phyloP scores from a whole-genome alignment of 2,888 invertebrate genomes.

The Tenodera sinensis region DNA sequence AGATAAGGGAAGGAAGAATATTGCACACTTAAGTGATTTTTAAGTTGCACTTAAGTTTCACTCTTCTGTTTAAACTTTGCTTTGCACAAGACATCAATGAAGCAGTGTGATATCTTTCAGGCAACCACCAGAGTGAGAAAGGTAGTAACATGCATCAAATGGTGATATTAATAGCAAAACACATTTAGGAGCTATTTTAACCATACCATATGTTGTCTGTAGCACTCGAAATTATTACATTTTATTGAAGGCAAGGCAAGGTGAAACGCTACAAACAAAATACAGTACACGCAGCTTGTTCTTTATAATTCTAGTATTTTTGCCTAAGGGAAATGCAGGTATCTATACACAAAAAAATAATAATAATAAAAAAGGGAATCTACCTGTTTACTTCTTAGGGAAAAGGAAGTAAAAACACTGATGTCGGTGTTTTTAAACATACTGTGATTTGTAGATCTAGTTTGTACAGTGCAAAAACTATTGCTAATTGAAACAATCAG shows the following conservation, averaged over 20 bases:
- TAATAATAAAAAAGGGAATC: not conserved
- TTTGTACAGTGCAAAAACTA: not conserved
- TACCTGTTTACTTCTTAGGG: conserved; percentile 3
- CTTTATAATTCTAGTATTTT: not conserved
- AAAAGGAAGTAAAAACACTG: not conserved
- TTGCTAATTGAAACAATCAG: not conserved
- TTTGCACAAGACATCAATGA: conserved; percentile 11
- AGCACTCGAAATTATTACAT: not conserved
- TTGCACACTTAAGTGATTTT: not conserved
- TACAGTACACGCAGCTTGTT: not conserved
- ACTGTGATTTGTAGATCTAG: not conserved
- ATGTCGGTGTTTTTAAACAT: conserved; percentile 15
- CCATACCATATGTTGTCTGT: conserved; percentile 12
- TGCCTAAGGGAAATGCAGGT: conserved; percentile 12
- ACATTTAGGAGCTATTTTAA: not conserved
- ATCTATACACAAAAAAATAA: not conserved
- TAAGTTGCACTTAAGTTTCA: conserved; percentile 15
- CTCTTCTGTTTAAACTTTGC: not conserved
- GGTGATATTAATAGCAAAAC: not conserved
- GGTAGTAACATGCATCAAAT: not conserved
- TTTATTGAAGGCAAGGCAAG: not conserved
- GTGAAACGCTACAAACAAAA: conserved; percentile 4
- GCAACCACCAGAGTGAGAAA: conserved; percentile 19
- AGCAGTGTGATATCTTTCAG: conserved; percentile 26
- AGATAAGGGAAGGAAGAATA: not conserved